Conservation (phyloP, 2,888 invertebrate genomes). For the Anodontia alba region DNA sequence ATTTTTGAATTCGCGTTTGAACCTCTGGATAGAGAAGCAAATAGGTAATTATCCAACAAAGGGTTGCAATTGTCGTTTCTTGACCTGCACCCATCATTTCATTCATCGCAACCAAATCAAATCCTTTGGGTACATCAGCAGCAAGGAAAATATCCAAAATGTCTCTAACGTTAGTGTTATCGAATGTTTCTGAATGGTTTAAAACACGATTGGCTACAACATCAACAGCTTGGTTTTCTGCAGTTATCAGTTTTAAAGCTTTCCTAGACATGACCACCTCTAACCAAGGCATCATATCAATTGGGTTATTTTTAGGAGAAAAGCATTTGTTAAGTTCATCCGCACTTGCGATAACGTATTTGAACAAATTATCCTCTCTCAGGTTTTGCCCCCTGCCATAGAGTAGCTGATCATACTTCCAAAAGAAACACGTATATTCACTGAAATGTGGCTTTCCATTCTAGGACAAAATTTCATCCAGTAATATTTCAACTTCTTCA, state of each 20-base stretch:
- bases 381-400: constrained; percentile 47
- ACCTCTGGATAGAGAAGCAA: constrained; percentile 53
- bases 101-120: constrained; percentile 18
- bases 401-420: constrained; percentile 54
- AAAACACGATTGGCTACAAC: neutral
- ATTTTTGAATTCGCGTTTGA: constrained; percentile 57
- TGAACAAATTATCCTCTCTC: constrained; percentile 7
- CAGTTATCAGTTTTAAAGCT: constrained; percentile 26
- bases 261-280: constrained; percentile 53
- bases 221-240: neutral
- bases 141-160: constrained; percentile 63
- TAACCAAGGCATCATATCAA: constrained; percentile 67
- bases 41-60: constrained; percentile 22
- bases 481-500: constrained; percentile 24
- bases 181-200: constrained; percentile 14
- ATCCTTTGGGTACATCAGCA: neutral
- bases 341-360: neutral
- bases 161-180: constrained; percentile 52
- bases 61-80: constrained; percentile 56
- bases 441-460: neutral
- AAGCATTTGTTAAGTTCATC: constrained; percentile 34
- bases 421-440: constrained; percentile 9
- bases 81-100: constrained; percentile 68
- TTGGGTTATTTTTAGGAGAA: constrained; percentile 51
- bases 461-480: neutral